These are phyloP conservation scores for Zingel zingel DNA, from an alignment of 2,113 vertebrate genomes.

Conservation along the genomic window DNA sequence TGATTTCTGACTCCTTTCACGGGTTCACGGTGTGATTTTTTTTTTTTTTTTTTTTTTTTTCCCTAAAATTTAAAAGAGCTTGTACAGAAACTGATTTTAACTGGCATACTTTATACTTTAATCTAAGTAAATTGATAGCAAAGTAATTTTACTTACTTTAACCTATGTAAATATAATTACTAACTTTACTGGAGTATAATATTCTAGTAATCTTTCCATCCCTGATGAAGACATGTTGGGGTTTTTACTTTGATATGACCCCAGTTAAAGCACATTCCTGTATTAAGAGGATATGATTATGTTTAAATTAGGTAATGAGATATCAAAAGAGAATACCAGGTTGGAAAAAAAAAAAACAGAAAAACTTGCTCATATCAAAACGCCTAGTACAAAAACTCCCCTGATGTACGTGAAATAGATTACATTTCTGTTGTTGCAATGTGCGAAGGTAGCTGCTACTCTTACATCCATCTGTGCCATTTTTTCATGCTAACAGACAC, in stretches of 20 bases:
- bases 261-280: not conserved
- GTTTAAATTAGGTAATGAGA: not conserved
- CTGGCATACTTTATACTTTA: too few species aligned
- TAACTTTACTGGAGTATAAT: too few species aligned
- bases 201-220: too few species aligned
- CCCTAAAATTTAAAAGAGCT: not conserved
- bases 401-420: not conserved
- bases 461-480: not conserved
- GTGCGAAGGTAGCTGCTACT: not conserved
- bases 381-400: not conserved
- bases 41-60: not conserved
- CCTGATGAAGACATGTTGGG: too few species aligned
- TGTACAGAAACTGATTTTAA: too few species aligned
- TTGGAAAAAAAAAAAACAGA: not conserved
- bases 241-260: not conserved
- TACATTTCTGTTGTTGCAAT: too few species aligned
- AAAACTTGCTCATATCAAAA: not conserved
- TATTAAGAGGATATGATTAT: not conserved
- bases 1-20: constrained; percentile 2
- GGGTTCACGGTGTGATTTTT: not conserved
- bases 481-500: constrained; percentile 12
- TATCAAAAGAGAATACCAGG: not conserved
- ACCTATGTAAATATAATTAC: too few species aligned
- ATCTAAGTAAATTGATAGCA: too few species aligned
- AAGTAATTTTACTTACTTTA: too few species aligned